Evolutionary conservation across 2,113 vertebrate genomes (phyloP), one percentile per base, ranked within the genome.

Genomic region (Sinocyclocheilus anshuiensis): DNA sequence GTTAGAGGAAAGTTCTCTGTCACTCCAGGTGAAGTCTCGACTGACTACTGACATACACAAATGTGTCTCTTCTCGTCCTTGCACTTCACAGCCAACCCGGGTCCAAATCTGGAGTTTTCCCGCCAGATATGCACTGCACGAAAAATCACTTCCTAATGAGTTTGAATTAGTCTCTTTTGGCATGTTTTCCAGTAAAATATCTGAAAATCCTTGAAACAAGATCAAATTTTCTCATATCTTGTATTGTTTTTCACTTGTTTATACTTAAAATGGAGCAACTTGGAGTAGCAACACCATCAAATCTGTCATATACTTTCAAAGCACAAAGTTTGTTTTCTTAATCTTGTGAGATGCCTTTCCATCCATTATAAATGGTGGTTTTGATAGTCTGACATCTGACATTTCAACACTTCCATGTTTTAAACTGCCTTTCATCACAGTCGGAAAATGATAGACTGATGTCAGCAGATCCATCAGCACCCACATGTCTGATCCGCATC

Each of bases 371-470:
- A 82, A 82, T 6, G 6, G 61, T 33, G 16, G 15, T 69, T 67
- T 69, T 69, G 42, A 82, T 63, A 69, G 61, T 81, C 29, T 53
- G 63, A 0, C 61, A 67, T 81, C 50, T 81, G 42, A 67, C 48
- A 50, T 81, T 50, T 48, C 16, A 48, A 24, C 39, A 45, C 22
- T 20, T 50, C 18, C 4, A 18, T 63, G 61, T 69, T 24, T 29
- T 67, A 65, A 67, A 45, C 4, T 1, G 39, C 24, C n/a, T 81
- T 26, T 81, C 26, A 71, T 82, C 9, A 6, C 9, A 4, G 26
- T 33, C 42, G 5, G 45, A 67, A 33, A 82, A 22, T 82, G 45
- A 82, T 33, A n/a, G 80, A 82, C 59, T 20, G 59, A 65, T 55
- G 26, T 71, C 63, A 82, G 26, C 18, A 13, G 26, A 53, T 50